Evolutionary conservation across 1,140 invertebrate genomes (phyloP), one percentile per base, ranked within the genome.

Genomic region (Drusus annulatus): DNA sequence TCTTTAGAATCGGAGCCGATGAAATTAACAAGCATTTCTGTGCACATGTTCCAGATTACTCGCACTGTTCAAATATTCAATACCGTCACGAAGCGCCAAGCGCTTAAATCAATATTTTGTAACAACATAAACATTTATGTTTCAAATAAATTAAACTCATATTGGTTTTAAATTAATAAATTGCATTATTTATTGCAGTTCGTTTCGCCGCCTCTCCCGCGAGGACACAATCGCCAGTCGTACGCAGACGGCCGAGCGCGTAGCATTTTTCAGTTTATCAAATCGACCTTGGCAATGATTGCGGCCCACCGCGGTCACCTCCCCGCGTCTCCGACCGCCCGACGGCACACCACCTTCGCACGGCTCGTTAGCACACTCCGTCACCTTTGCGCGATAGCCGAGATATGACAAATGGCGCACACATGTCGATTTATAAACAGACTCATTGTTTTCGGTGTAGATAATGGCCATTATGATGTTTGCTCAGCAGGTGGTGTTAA

Each of bases 231-330:
- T 10, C 45, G 68, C 19, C 65, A n/a, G 45, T 2, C 25, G 25
- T 28, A 28, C 2, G 2, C 25, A 28, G 25, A 28, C 10, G 21
- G n/a, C 7, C 16, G 65, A 17, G 36, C 65, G 65, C 36, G 13
- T 69, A 36, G 23, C 65, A 16, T n/a, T 45, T 63, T n/a, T 60
- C 15, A 15, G 25, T 31, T 71, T 71, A 71, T 71, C 68, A 71
- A 71, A 54, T 71, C 50, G 45, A 71, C 68, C 68, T 71, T 71
- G 68, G 68, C 68, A 71, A 51, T 71, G 68, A 71, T 71, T 50
- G 45, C 68, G 8, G 68, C 36, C 23, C 68, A 71, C 36, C 68
- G 45, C 50, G 45, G 36, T 71, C 68, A 71, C 68, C 68, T 71
- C 51, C 19, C 13, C 68, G 25, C 19, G 23, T 25, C 25, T 36